phyloP scores from a whole-genome alignment of 2,113 vertebrate species.

The Butorides virescens region DNA sequence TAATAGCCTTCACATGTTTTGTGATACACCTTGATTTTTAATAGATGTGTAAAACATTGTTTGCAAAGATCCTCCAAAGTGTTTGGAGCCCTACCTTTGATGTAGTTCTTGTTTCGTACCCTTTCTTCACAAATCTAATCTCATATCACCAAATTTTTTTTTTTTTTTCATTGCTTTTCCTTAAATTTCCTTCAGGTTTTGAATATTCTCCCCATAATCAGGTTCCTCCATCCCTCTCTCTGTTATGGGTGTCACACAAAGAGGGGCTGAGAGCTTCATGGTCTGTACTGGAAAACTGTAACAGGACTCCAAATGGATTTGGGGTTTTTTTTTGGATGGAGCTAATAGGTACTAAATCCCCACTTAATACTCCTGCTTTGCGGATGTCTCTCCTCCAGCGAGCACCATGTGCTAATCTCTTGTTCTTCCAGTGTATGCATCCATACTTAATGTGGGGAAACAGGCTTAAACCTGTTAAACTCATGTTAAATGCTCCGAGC shows the following conservation, averaged over 20 bases:
- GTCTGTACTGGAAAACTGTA: neutral
- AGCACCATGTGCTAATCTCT: slow-evolving; percentile 36
- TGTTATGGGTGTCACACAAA: neutral
- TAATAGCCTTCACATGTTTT: neutral
- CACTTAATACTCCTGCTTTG: neutral
- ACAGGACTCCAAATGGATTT: neutral
- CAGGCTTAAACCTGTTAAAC: slow-evolving; percentile 56
- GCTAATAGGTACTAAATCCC: neutral
- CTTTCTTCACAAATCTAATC: neutral
- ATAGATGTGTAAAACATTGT: neutral
- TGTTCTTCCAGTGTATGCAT: slow-evolving; percentile 46
- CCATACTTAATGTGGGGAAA: slow-evolving; percentile 58
- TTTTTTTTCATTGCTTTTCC: neutral
- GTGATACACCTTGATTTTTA: neutral
- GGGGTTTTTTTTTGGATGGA: neutral
- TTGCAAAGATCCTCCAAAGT: neutral
- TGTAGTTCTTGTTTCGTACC: neutral
- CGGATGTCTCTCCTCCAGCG: slow-evolving; percentile 2
- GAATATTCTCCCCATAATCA: neutral
- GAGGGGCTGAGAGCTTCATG: neutral
- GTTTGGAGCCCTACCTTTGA: neutral
- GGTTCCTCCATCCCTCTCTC: neutral
- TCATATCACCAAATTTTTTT: neutral
- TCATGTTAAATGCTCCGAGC: neutral
- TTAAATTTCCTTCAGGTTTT: neutral